Conservation (phyloP, 2,888 invertebrate species). For the Alcis repandata region DNA sequence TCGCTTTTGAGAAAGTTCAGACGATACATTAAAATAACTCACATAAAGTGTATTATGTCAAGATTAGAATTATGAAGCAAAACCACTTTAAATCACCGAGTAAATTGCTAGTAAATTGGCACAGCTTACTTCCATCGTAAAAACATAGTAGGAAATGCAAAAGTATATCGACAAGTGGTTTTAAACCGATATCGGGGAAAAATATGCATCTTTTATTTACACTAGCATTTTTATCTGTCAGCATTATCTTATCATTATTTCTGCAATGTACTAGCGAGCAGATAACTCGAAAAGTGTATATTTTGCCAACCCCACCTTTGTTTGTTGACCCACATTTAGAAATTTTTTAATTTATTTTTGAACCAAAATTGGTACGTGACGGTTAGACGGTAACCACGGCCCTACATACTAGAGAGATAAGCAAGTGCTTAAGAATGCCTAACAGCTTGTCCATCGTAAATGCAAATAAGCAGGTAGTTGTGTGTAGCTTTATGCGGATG, state of each 20-base stretch:
- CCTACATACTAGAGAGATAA: too few species aligned
- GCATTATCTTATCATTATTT: constrained; percentile 80
- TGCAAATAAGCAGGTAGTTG: too few species aligned
- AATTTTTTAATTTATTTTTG: constrained; percentile 67
- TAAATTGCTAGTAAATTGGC: constrained; percentile 14
- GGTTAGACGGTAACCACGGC: background rate
- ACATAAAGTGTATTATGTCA: background rate
- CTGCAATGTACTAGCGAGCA: constrained; percentile 73
- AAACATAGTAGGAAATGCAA: constrained; percentile 56
- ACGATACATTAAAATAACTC: background rate
- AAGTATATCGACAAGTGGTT: constrained; percentile 57
- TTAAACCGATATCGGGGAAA: constrained; percentile 65
- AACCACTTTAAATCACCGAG: constrained; percentile 2
- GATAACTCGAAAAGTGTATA: constrained; percentile 75
- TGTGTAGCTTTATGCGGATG: too few species aligned
- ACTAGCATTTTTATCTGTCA: constrained; percentile 73
- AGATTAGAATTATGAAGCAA: background rate
- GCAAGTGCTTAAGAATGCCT: too few species aligned
- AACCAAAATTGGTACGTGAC: constrained; percentile 40
- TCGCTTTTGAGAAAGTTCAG: background rate
- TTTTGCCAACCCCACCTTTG: constrained; percentile 82
- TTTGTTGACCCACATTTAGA: constrained; percentile 79
- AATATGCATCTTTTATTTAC: constrained; percentile 84
- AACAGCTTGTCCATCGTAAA: too few species aligned
- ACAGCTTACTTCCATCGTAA: constrained; percentile 27